Conservation (phyloP, 2,888 invertebrate species). For the Linnaemya tessellans region DNA sequence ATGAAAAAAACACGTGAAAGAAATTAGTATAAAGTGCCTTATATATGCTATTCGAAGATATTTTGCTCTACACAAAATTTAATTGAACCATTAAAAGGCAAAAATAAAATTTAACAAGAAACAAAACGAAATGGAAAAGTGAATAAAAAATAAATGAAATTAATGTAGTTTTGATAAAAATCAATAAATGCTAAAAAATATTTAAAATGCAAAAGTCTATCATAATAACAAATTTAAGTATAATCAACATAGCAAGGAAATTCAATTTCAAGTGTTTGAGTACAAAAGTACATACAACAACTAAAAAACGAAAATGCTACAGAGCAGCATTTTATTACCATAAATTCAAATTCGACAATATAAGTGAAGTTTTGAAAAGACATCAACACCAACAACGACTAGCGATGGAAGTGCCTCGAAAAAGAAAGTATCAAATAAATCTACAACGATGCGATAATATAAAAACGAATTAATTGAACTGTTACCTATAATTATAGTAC, state of each 20-base stretch:
- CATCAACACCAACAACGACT: constrained; percentile 32
- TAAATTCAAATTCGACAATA: constrained; percentile 38
- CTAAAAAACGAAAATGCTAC: constrained; percentile 51
- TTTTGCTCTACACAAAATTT: constrained; percentile 4
- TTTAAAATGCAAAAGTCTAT: constrained; percentile 71
- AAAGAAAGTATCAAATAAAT: constrained; percentile 77
- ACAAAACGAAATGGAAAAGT: background rate
- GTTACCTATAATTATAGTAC: background rate
- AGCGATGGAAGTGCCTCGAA: constrained; percentile 79
- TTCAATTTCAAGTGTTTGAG: constrained; percentile 63
- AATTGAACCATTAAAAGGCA: constrained; percentile 23
- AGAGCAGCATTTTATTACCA: constrained; percentile 37
- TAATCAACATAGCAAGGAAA: constrained; percentile 51
- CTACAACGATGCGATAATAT: constrained; percentile 65
- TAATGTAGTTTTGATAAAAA: constrained; percentile 37
- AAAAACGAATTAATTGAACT: constrained; percentile 14
- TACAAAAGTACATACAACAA: constrained; percentile 42
- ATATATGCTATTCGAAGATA: constrained; percentile 34
- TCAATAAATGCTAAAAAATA: constrained; percentile 43
- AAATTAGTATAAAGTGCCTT: constrained; percentile 67
- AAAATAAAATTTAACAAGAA: constrained; percentile 13
- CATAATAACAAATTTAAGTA: constrained; percentile 59
- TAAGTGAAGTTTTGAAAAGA: constrained; percentile 1
- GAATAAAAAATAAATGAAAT: background rate
- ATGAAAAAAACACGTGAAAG: constrained; percentile 21